These are phyloP conservation scores for Chymomyza caudatula DNA, from an alignment of 2,888 invertebrate genomes.

Conservation along the genomic window DNA sequence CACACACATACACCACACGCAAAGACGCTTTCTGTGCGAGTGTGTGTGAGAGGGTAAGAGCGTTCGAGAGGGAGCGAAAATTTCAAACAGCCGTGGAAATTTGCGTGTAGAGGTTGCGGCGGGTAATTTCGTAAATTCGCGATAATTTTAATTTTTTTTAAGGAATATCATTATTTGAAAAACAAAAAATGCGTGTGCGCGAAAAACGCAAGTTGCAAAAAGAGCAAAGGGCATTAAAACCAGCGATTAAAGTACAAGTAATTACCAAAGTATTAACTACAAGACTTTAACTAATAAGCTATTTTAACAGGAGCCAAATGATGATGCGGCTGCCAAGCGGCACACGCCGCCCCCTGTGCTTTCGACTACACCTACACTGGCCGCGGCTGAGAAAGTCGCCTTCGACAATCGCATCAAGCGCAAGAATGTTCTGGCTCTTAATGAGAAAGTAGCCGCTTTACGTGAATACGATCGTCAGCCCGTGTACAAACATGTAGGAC, in stretches of 20 bases:
- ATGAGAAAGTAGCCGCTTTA: constrained; percentile 75
- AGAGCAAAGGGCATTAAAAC: constrained; percentile 15
- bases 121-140: neutral
- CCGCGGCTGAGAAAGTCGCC: constrained; percentile 62
- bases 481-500: constrained; percentile 75
- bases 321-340: neutral
- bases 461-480: constrained; percentile 75
- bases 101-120: neutral
- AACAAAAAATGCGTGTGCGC: constrained; percentile 52
- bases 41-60: constrained; percentile 11
- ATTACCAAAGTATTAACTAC: neutral
- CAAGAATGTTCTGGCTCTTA: constrained; percentile 74
- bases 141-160: neutral
- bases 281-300: neutral
- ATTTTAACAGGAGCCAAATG: neutral
- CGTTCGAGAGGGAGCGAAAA: constrained; percentile 29
- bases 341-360: constrained; percentile 8
- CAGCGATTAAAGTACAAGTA: neutral
- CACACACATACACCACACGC: constrained; percentile 22
- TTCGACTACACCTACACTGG: constrained; percentile 29
- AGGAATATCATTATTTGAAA: constrained; percentile 2
- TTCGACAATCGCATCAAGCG: constrained; percentile 76
- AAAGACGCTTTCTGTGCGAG: neutral
- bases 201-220: constrained; percentile 53
- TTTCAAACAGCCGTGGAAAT: constrained; percentile 24